Percentiles rank a stretch among this genome's conserved stretches.
phyloP scores from a whole-genome alignment of 1,140 invertebrate species.

The Leptonema lineaticorne region DNA sequence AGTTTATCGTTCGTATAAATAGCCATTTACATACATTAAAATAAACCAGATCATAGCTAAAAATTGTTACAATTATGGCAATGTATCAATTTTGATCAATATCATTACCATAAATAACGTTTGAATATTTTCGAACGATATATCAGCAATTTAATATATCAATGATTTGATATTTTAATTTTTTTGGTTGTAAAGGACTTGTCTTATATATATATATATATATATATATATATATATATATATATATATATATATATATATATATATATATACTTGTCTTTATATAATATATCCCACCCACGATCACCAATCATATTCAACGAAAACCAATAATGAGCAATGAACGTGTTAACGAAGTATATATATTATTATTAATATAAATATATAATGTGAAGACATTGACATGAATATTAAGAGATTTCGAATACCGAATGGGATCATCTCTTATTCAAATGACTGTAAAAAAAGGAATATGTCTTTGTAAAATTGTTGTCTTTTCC shows the following conservation, averaged over 20 bases:
- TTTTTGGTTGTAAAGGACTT: no score
- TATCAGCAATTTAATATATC: no score
- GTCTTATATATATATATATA: no score
- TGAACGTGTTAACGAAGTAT: background rate
- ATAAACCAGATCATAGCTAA: background rate
- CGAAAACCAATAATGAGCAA: slow-evolving; percentile 8
- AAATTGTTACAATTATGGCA: background rate
- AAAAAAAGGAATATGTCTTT: background rate
- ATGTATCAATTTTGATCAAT: background rate
- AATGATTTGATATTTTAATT: no score
- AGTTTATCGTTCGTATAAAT: no score
- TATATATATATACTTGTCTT: no score
- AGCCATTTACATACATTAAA: slow-evolving; percentile 11
- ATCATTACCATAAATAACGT: no score
- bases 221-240: no score
- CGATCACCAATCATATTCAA: slow-evolving; percentile 18
- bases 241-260: no score
- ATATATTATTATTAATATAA: no score
- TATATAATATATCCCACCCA: slow-evolving; percentile 3
- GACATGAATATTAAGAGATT: slow-evolving; percentile 3
- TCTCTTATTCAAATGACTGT: slow-evolving; percentile 16
- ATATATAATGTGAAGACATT: background rate
- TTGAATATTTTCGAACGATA: no score
- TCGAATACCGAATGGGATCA: slow-evolving; percentile 13
- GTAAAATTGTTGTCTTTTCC: background rate